Conservation (phyloP, 2,888 invertebrate genomes). For the Baronia brevicornis region DNA sequence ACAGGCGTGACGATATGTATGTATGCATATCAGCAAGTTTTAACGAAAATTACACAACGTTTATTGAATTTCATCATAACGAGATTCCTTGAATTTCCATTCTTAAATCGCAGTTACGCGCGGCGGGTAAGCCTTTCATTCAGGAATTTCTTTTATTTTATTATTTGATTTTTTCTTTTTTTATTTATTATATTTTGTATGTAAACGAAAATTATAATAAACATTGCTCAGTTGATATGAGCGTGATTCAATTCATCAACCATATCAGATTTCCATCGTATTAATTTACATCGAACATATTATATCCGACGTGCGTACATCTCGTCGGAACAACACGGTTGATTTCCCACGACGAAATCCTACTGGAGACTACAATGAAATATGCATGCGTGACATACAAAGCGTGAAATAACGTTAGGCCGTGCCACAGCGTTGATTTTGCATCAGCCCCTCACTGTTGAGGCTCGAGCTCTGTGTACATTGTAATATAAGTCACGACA, state of each 20-base stretch:
- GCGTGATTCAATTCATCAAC: background rate
- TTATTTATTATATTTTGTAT: too few species aligned
- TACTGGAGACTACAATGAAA: conserved; percentile 57
- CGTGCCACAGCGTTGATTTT: conserved; percentile 30
- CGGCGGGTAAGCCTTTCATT: too few species aligned
- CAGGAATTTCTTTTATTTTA: too few species aligned
- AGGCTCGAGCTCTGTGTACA: conserved; percentile 24
- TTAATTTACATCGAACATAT: conserved; percentile 27
- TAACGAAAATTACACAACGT: too few species aligned
- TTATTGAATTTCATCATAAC: too few species aligned
- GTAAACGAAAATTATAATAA: too few species aligned
- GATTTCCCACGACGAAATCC: conserved; percentile 61
- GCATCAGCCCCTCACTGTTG: conserved; percentile 29
- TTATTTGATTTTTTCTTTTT: too few species aligned
- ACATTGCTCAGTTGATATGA: conserved; percentile 10
- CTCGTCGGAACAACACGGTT: conserved; percentile 24
- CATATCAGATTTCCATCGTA: conserved; percentile 10
- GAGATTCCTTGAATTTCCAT: too few species aligned
- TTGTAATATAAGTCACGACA: conserved; percentile 21
- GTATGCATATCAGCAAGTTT: too few species aligned
- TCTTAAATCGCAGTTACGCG: too few species aligned
- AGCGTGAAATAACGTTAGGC: conserved; percentile 56
- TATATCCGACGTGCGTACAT: conserved; percentile 10
- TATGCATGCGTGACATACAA: conserved; percentile 59
- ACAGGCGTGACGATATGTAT: too few species aligned